These are phyloP conservation scores for Gadus chalcogrammus DNA, from an alignment of 2,113 vertebrate genomes.

Conservation along the genomic window DNA sequence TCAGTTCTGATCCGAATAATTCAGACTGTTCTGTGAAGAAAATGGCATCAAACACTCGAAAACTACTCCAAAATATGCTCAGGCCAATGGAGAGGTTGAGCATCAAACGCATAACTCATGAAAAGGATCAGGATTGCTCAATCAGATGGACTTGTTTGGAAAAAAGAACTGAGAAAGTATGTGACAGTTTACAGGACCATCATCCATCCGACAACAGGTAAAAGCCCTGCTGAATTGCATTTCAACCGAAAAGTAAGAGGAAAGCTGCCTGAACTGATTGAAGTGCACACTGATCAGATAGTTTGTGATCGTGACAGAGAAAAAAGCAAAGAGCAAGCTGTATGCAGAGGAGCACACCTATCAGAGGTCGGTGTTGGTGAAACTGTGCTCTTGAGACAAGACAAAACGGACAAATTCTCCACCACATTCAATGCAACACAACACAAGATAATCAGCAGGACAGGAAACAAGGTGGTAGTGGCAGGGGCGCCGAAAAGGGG, in stretches of 20 bases:
- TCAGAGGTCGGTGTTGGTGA: slow-evolving; percentile 13
- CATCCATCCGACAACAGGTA: slow-evolving; percentile 6
- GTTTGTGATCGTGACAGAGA: slow-evolving; percentile 4
- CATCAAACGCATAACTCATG: slow-evolving; percentile 25
- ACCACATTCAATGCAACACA: slow-evolving; percentile 25
- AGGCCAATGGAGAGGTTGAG: slow-evolving; percentile 34
- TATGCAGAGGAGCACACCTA: slow-evolving; percentile 14
- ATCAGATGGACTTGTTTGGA: slow-evolving; percentile 21
- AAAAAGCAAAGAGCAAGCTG: slow-evolving; percentile 11
- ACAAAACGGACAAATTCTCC: slow-evolving; percentile 19
- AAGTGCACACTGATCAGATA: not conserved
- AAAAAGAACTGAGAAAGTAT: slow-evolving; percentile 22
- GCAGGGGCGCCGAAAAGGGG: too few relatives aligned
- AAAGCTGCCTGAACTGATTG: slow-evolving; percentile 14
- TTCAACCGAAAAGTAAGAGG: slow-evolving; percentile 10
- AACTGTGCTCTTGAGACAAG: slow-evolving; percentile 11
- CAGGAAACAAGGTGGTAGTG: slow-evolving; percentile 16
- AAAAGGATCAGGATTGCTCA: slow-evolving; percentile 17
- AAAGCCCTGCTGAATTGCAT: not conserved
- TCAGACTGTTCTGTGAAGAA: slow-evolving; percentile 1
- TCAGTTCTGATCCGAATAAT: slow-evolving; percentile 15
- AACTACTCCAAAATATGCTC: slow-evolving; percentile 26
- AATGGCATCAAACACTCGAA: slow-evolving; percentile 27
- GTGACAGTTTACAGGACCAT: slow-evolving; percentile 19
- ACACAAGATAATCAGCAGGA: slow-evolving; percentile 14